These are phyloP conservation scores for Gambusia affinis DNA, from an alignment of 2,113 vertebrate species.

Conservation along the genomic window DNA sequence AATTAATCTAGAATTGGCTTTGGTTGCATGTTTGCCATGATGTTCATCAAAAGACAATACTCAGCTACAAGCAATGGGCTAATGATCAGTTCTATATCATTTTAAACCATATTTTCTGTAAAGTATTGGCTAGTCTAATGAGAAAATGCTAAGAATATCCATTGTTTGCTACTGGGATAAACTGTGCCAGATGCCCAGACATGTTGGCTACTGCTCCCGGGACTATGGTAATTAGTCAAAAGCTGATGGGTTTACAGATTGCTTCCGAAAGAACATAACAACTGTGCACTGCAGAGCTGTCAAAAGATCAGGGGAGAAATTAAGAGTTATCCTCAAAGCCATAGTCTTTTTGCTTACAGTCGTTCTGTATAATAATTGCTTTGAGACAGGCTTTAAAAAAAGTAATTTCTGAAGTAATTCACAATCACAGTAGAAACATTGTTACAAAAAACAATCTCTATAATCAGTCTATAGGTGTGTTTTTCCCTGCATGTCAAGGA, in stretches of 20 bases:
- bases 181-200: constrained; percentile 11
- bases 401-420: not conserved
- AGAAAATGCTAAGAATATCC: not conserved
- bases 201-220: constrained; percentile 1
- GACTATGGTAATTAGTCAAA: not conserved
- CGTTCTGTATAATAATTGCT: not conserved
- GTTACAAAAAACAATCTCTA: not conserved
- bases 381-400: not conserved
- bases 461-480: too few relatives aligned
- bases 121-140: not conserved
- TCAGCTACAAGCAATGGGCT: too few relatives aligned
- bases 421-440: not conserved
- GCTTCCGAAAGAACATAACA: constrained; percentile 5
- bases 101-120: not conserved
- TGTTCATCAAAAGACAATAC: not conserved
- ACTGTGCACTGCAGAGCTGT: constrained; percentile 7
- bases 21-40: not conserved
- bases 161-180: not conserved
- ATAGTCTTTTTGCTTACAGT: not conserved
- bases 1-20: not conserved
- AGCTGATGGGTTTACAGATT: constrained; percentile 20
- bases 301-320: not conserved
- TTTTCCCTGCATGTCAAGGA: too few relatives aligned
- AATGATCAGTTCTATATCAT: not conserved
- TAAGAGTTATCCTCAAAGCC: not conserved